Evolutionary conservation across 2,113 vertebrate genomes (phyloP), one percentile per base, ranked within the genome.

Genomic region (Petrocephalus zakoni): DNA sequence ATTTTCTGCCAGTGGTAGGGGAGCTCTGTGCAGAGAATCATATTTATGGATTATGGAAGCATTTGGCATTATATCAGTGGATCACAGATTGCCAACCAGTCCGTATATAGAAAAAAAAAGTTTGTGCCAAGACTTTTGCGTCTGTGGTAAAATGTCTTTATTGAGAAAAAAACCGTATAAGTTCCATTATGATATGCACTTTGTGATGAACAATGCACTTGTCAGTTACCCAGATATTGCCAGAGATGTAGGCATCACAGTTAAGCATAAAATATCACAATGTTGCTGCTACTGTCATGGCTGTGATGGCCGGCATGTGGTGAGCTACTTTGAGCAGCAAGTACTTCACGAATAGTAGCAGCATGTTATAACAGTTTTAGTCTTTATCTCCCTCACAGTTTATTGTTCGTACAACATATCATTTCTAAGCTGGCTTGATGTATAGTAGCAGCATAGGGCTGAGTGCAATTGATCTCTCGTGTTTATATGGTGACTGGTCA

Each of bases 201-300:
- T 53, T 86, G 25, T 86, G 84, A 85, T 29, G 51, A 85, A 85
- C 51, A 86, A 51, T 34, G 49, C 52, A 86, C 52, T 25, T 86
- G 51, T n/a, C 84, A 55, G 49, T 86, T 52, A 55, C 84, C 84
- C 34, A 56, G 84, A 86, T 86, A 86, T 55, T 34, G 11, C 84
- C 84, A 86, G 52, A 56, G 51, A 86, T 52, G 25, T 25, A 34
- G 51, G 34, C 34, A 55, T 86, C 52, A 17, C 52, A 19, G 6
- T 86, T 52, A 55, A 29, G 34, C n/a, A 42, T 37, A 78, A 78
- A 78, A 34, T 29, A 78, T 78, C 25, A 29, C n/a, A 29, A n/a
- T 68, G 61, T n/a, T 13, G 13, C n/a, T 29, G 72, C 13, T 42
- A 42, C 34, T 15, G 17, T 29, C 15, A 19, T 19, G 4, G 34